Evolutionary conservation across 53 echinoderm and acorn worm species (phyloP).

Genomic region (Henricia sp.): DNA sequence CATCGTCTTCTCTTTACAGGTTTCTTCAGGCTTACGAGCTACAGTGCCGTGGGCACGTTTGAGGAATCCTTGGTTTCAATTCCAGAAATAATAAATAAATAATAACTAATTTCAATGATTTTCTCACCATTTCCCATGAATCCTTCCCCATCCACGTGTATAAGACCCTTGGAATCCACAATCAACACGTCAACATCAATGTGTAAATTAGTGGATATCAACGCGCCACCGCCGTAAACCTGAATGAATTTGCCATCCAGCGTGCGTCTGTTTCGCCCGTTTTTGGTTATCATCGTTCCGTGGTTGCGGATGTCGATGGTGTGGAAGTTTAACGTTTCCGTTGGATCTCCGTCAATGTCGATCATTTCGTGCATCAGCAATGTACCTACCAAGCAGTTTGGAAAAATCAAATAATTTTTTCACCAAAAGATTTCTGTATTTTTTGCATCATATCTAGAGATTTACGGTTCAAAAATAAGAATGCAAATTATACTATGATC

Average conservation of each 20-base stretch:
- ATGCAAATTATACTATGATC: too few relatives aligned
- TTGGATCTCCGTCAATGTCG: conserved; percentile 69
- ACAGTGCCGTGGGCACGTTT: too few relatives aligned
- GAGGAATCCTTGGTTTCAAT: too few relatives aligned
- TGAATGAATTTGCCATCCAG: conserved; percentile 73
- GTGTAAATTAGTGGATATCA: conserved; percentile 76
- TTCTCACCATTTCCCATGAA: conserved; percentile 67
- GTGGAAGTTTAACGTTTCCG: conserved; percentile 74
- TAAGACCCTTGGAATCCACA: conserved; percentile 82
- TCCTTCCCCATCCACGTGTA: conserved; percentile 67
- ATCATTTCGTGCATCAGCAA: conserved; percentile 96
- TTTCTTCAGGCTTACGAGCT: too few relatives aligned
- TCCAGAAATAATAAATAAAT: background rate
- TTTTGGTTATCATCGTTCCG: conserved; percentile 77
- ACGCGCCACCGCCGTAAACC: conserved; percentile 80
- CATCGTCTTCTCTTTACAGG: too few relatives aligned
- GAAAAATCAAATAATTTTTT: too few relatives aligned
- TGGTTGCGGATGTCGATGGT: conserved; percentile 83
- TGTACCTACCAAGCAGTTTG: too few relatives aligned
- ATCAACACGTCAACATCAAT: conserved; percentile 76
- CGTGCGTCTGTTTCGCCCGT: conserved; percentile 72
- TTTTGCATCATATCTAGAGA: too few relatives aligned
- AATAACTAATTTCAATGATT: background rate
- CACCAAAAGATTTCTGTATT: too few relatives aligned
- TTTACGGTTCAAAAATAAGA: too few relatives aligned